phyloP scores from a whole-genome alignment of 2,797 vertebrate species.

The Lepilemur ruficaudatus region DNA sequence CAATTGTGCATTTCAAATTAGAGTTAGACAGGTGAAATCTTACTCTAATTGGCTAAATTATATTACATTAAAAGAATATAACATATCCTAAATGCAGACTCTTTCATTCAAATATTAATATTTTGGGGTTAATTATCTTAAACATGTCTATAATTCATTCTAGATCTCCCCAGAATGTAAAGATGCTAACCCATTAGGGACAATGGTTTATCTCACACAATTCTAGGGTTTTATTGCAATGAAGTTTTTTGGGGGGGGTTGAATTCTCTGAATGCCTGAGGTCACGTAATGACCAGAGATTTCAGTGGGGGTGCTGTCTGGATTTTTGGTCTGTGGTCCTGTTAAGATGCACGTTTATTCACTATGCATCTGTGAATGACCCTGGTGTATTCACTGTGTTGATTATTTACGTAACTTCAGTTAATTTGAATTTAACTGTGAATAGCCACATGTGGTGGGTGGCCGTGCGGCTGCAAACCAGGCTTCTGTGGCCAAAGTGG shows the following conservation, averaged over 20 bases:
- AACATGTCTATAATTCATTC: background rate
- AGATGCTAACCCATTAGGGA: background rate
- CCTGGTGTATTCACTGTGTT: background rate
- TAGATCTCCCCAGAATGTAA: background rate
- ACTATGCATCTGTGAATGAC: background rate
- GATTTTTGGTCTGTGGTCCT: background rate
- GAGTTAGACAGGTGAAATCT: background rate
- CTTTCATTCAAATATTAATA: background rate
- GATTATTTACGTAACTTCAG: background rate
- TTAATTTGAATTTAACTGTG: background rate
- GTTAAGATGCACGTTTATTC: background rate
- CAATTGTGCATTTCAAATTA: background rate
- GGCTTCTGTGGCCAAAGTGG: background rate
- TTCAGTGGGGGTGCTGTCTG: background rate
- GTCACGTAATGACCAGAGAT: background rate
- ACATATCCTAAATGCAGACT: background rate
- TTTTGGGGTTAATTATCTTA: slow-evolving; percentile 1
- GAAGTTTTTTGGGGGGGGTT: background rate
- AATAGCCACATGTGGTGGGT: accelerated
- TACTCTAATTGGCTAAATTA: background rate
- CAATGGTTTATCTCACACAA: background rate
- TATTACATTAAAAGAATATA: background rate
- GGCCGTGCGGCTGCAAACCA: no score
- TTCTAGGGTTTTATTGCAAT: background rate
- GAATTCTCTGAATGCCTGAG: background rate